These are phyloP conservation scores for Epizoanthus stellaris DNA, from an alignment of 92 coral and sea anemone genomes.

Conservation along the genomic window DNA sequence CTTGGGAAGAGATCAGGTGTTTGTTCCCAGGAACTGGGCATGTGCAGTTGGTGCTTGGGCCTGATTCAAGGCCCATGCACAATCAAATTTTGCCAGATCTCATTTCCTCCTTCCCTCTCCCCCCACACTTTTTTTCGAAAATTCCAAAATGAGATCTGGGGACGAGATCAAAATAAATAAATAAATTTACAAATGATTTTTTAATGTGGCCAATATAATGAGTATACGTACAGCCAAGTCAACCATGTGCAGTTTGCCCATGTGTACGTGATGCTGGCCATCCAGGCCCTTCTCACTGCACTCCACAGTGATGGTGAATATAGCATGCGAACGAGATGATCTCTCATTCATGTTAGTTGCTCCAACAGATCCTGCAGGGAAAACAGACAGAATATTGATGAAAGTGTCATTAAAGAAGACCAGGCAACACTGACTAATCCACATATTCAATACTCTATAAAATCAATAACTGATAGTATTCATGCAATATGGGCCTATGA, in stretches of 20 bases:
- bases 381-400: not conserved
- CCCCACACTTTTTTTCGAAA: too few species aligned
- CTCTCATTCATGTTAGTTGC: conserved; percentile 98
- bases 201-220: not conserved
- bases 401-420: not conserved
- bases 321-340: conserved; percentile 98
- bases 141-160: too few species aligned
- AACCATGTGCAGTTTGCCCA: conserved; percentile 99
- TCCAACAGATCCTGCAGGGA: conserved; percentile 92
- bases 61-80: too few species aligned
- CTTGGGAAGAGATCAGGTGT: too few species aligned
- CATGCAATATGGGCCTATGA: too few species aligned
- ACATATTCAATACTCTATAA: too few species aligned
- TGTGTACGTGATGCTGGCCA: conserved; percentile 98
- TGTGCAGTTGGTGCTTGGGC: too few species aligned
- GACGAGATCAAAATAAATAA: not conserved
- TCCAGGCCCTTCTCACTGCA: conserved; percentile 97
- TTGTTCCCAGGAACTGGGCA: too few species aligned
- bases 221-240: conserved; percentile 91
- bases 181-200: not conserved
- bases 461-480: too few species aligned
- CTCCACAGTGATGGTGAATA: conserved; percentile 94
- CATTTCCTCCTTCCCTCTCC: too few species aligned
- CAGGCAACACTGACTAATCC: not conserved
- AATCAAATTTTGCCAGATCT: too few species aligned